Evolutionary conservation across 2,797 vertebrate genomes (phyloP), one percentile per base, ranked within the genome.

Genomic region (Smutsia temminckii): DNA sequence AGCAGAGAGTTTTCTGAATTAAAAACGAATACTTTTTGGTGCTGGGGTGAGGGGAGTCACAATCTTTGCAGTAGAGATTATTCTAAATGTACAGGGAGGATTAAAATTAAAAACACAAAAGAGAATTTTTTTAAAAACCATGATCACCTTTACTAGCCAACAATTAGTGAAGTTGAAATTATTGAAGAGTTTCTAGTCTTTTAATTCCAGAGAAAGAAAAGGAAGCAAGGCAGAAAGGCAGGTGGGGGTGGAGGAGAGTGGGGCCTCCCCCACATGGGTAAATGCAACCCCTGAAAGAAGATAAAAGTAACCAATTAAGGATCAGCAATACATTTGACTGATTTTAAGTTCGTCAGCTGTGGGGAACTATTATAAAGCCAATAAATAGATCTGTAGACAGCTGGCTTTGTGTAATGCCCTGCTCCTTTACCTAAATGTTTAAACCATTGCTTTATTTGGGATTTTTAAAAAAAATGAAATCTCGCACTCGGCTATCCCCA

Each of bases 321-420:
- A 96, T 93, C 94, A 96, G 95, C 91, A 96, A 89, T 96, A 98
- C 96, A 98, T 94, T 74, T 96, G 96, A 97, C 97, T 96, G 96
- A 97, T 97, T 97, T 97, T 97, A 96, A 97, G 94, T 90, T 97
- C 88, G 91, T 97, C 97, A 95, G 96, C 94, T 98, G 97, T 95
- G 97, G 84, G 95, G 92, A 97, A 95, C 59, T 95, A 96, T 89
- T 96, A 96, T 64, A 97, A 98, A 93, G 90, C 95, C 96, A 98
- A 97, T 93, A 98, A 96, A 83, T 89, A 97, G 97, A 98, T 95
- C 95, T 97, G 91, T 83, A 93, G 97, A 97, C 97, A 98, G 97
- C 97, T 97, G 98, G 97, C 96, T 98, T 97, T 96, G 91, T 87
- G 78, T 27, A 78, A 59, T 32, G 5, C 3, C 64, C 81, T 4